Conservation (phyloP, 2,888 invertebrate species). For the Eupithecia inturbata region DNA sequence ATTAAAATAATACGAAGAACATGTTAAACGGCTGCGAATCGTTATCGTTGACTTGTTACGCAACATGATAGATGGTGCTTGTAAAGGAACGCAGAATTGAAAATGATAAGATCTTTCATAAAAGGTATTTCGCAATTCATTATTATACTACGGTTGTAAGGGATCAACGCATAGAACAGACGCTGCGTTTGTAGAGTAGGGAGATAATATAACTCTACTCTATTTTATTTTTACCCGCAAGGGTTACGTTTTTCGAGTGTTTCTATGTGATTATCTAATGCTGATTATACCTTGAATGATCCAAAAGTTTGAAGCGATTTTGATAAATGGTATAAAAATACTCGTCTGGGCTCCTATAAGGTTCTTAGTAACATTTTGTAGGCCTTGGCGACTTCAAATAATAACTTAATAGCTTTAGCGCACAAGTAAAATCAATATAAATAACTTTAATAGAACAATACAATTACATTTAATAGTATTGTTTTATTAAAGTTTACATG, state of each 20-base stretch:
- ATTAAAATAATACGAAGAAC: constrained; percentile 47
- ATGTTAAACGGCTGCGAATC: constrained; percentile 45
- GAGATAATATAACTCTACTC: background rate
- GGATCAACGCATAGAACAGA: background rate
- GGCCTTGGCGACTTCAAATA: no score
- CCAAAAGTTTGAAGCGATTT: background rate
- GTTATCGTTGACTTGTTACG: constrained; percentile 49
- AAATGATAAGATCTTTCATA: constrained; percentile 20
- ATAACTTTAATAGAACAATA: no score
- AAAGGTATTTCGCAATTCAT: constrained; percentile 21
- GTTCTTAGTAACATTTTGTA: no score
- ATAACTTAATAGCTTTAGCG: no score
- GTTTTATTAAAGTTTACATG: no score
- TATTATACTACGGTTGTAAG: constrained; percentile 24
- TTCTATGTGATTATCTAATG: no score
- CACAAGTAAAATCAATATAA: no score
- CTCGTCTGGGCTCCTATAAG: no score
- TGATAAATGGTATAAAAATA: no score
- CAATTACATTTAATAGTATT: no score
- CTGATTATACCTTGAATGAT: background rate
- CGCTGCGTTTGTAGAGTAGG: background rate
- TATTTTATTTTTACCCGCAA: background rate
- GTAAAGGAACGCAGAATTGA: constrained; percentile 16
- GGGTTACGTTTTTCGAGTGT: background rate
- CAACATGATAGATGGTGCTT: constrained; percentile 51